A percentile compares a stretch with the other conserved stretches of the same genome.
Evolutionary conservation across 2,797 vertebrate species (phyloP).

Genomic region (Echeneis naucrates): DNA sequence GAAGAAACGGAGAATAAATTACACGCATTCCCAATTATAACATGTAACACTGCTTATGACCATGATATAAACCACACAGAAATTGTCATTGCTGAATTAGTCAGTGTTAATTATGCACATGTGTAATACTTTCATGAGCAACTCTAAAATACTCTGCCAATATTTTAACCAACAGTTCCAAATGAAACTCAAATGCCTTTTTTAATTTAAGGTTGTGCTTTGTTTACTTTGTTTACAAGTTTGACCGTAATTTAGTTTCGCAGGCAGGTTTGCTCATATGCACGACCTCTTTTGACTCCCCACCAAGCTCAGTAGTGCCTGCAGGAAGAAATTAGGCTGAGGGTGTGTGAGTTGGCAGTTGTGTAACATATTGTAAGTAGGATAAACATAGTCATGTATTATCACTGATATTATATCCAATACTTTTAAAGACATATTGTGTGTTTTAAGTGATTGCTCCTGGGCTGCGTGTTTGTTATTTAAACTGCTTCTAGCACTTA

Average conservation of each 20-base stretch:
- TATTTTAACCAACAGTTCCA: conserved; percentile 12
- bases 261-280: conserved; percentile 1
- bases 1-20: conserved; percentile 5
- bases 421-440: not conserved
- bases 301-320: conserved; percentile 22
- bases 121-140: conserved; percentile 7
- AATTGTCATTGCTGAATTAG: not conserved
- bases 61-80: conserved; percentile 13
- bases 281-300: conserved; percentile 18
- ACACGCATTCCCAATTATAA: not conserved
- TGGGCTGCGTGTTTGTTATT: not conserved
- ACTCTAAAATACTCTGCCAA: not conserved
- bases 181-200: not conserved
- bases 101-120: not conserved
- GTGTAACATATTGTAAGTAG: conserved; percentile 9
- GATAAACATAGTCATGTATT: not conserved
- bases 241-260: conserved; percentile 17
- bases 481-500: not conserved
- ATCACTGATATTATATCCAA: conserved; percentile 3
- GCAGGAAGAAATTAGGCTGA: conserved; percentile 21
- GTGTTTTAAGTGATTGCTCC: not conserved
- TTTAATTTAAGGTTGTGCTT: not conserved
- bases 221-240: not conserved
- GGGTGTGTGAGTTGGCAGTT: conserved; percentile 34
- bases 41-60: not conserved